Conservation (phyloP, 2,797 vertebrate species). For the Nannoperca australis region DNA sequence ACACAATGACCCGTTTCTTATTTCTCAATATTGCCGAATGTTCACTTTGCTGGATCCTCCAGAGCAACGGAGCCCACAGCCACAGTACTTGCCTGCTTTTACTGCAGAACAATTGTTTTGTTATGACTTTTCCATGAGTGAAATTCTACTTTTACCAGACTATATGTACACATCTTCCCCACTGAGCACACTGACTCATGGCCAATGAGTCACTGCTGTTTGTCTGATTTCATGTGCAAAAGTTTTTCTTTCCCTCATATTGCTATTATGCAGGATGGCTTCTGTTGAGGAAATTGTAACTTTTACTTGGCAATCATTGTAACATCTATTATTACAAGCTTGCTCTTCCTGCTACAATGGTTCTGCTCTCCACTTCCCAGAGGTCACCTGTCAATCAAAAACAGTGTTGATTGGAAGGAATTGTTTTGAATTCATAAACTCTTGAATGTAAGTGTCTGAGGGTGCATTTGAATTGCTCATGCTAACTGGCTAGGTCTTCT, state of each 20-base stretch:
- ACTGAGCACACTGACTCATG: conserved; percentile 12
- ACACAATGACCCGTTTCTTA: conserved; percentile 13
- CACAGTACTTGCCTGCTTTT: conserved; percentile 23
- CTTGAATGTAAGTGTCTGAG: background rate
- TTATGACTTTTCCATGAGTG: conserved; percentile 20
- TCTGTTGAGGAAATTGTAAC: background rate
- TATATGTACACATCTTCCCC: background rate
- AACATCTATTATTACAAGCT: background rate
- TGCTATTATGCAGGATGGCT: background rate
- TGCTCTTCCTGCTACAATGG: background rate
- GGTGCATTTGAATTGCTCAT: background rate
- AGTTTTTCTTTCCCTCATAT: background rate
- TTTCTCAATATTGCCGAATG: background rate
- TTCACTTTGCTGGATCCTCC: conserved; percentile 37
- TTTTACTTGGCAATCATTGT: background rate
- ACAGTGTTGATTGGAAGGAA: background rate
- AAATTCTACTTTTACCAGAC: conserved; percentile 8
- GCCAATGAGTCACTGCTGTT: conserved; percentile 7
- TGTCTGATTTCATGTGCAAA: background rate
- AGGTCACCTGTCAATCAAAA: conserved; percentile 1
- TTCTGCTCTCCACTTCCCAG: background rate
- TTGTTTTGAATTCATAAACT: background rate
- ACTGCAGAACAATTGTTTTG: conserved; percentile 40
- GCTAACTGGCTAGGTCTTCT: background rate
- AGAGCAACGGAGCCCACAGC: conserved; percentile 30